phyloP scores from a whole-genome alignment of 2,113 vertebrate genomes.

The Colistium nudipinnis region DNA sequence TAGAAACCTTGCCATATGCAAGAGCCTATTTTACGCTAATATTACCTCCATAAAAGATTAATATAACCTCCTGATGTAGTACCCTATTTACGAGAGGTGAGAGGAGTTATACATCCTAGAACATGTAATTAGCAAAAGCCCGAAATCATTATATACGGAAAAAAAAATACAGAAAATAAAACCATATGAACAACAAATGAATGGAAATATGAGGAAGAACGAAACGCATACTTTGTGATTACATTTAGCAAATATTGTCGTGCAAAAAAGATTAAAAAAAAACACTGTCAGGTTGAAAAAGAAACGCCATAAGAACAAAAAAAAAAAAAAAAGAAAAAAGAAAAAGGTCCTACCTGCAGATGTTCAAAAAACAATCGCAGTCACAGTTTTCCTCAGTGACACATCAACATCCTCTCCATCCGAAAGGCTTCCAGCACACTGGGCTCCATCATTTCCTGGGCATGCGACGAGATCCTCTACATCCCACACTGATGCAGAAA shows the following conservation, averaged over 20 bases:
- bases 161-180: too few species aligned
- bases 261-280: background rate
- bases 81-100: too few species aligned
- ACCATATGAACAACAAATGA: too few species aligned
- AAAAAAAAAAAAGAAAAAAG: background rate
- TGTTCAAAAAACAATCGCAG: conserved; percentile 10
- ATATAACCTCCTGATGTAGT: too few species aligned
- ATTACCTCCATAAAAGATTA: too few species aligned
- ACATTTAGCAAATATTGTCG: conserved; percentile 1
- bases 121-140: too few species aligned
- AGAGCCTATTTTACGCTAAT: too few species aligned
- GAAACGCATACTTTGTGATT: too few species aligned
- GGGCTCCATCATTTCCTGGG: conserved; percentile 45
- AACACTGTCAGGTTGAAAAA: background rate
- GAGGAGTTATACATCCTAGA: too few species aligned
- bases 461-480: conserved; percentile 21
- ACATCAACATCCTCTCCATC: conserved; percentile 18
- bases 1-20: too few species aligned
- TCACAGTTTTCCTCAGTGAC: background rate
- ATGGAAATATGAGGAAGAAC: too few species aligned
- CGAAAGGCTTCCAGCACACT: conserved; percentile 29
- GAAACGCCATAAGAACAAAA: background rate
- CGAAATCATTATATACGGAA: too few species aligned
- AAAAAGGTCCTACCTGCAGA: conserved; percentile 58
- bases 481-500: conserved; percentile 40